Base-by-base conservation (phyloP, 1,140 invertebrate genomes). In the Ditylenchus dipsaci region DNA sequence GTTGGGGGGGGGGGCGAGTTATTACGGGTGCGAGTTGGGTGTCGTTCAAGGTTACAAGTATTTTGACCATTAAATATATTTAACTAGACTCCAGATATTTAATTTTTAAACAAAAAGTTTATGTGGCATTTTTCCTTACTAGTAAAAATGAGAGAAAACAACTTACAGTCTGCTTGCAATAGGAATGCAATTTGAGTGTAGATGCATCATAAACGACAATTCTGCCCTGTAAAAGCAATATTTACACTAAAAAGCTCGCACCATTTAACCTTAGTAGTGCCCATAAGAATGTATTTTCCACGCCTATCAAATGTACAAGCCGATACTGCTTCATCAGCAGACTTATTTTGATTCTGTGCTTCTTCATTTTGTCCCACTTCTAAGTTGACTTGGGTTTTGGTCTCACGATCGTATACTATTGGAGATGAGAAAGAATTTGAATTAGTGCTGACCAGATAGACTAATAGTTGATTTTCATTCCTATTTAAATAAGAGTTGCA, bases 291-390 rank as follows among this genome's bases (percentile, higher is more conserved):
- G 29, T 60, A 65, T 26, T 58, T 19, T 19, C 73, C 73, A 29
- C 76, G 66, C n/a, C 63, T 56, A 59, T 75, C 73, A 60, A 77
- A 75, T 26, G 56, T 56, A n/a, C 59, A 60, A 47, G 73, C 72
- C 11, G 74, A 77, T 30, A 75, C 59, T 7, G 76, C 30, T 17
- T 75, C 73, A 30, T 76, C 73, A 1, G 67, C 30, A 5, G 33
- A 38, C 33, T 38, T 38, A 38, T 38, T 38, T 11, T 38, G 33
- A 38, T 3, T 38, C 11, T 38, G 33, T 26, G 49, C 57, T 17
- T 63, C 56, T 27, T 61, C 59, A 19, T 19, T 21, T 43, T n/a
- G 29, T 29, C 21, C 21, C 30, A n/a, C n/a, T 1, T 30, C 43
- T 13, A 71, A 59, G 3, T 30, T 63, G 19, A 27, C 42, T 60